Base-by-base conservation (phyloP, 1,140 invertebrate species). In the Hydropsyche tenuis region DNA sequence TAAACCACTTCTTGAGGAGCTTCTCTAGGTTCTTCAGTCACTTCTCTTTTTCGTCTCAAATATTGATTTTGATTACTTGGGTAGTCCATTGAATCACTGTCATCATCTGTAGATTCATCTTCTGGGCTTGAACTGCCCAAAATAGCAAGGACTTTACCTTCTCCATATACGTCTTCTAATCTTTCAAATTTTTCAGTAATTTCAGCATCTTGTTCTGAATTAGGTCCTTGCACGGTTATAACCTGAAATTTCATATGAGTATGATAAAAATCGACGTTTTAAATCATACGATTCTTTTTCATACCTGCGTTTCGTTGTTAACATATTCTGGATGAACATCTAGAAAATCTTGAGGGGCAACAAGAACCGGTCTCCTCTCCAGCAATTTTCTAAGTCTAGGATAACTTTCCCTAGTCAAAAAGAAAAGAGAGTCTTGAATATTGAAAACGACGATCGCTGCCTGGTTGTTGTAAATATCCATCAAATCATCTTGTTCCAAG, bases 241-340 rank as follows among this genome's bases (percentile, higher is more conserved):
- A 88, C 83, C 87, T 88, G 14, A 3, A 37, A 4, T 4, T 37
- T 37, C 30, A 37, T 3, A 4, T 37, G n/a, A n/a, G n/a, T n/a
- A n/a, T n/a, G n/a, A n/a, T 37, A 37, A 3, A 37, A 37, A 37
- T 37, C 30, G 30, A n/a, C n/a, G n/a, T n/a, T n/a, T n/a, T n/a
- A n/a, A n/a, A 37, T 37, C 30, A 37, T 37, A 37, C 30, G 30
- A 53, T 5, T 53, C 9, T 37, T 4, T 37, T 23, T 30, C 77
- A 77, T 66, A 85, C 84, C 81, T 85, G 84, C 11, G 84, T 85
- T 72, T 85, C 84, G 76, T 85, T 85, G 75, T 82, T 85, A 63
- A 85, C 85, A 73, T 85, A 87, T 77, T 85, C 86, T 1, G 87
- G 87, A 77, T 88, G 86, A 0, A 85, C 83, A 22, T 85, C 82